A percentile compares a stretch with the other conserved stretches of the same genome.
These are phyloP conservation scores for Mionectes olivaceus DNA, from an alignment of 2,797 vertebrate genomes.

Conservation along the genomic window DNA sequence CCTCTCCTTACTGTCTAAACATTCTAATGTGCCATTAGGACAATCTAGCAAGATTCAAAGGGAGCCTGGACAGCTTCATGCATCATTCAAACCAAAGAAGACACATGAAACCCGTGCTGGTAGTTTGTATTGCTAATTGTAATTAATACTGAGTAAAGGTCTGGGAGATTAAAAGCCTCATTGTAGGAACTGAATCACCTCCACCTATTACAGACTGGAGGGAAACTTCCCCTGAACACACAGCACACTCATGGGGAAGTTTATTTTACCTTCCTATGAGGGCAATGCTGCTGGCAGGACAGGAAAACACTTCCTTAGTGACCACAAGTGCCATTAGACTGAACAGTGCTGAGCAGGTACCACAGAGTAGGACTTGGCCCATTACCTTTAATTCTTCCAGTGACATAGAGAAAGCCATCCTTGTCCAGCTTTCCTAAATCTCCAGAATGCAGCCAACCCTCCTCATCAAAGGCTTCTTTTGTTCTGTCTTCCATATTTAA, in stretches of 20 bases:
- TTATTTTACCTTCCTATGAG: not conserved
- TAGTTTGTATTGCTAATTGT: not conserved
- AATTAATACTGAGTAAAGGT: not conserved
- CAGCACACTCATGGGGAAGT: not conserved
- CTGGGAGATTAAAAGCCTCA: not conserved
- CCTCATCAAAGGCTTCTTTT: constrained; percentile 82
- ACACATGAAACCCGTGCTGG: not conserved
- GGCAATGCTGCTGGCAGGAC: not conserved
- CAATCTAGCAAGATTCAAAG: not conserved
- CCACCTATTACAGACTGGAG: not conserved
- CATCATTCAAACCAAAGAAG: not conserved
- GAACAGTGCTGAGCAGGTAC: not conserved
- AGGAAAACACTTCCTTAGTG: not conserved
- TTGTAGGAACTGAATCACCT: not conserved
- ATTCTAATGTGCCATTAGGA: not conserved
- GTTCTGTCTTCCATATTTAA: constrained; percentile 90
- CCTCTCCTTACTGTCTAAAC: not conserved
- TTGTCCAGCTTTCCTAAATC: constrained; percentile 84
- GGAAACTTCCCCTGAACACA: not conserved
- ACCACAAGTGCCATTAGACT: not conserved
- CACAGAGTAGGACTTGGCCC: not conserved
- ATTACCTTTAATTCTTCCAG: constrained; percentile 89
- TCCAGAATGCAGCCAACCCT: constrained; percentile 89
- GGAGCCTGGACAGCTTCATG: not conserved
- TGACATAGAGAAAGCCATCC: constrained; percentile 89